Conservation (phyloP, 2,888 invertebrate species). For the Coelopa pilipes region DNA sequence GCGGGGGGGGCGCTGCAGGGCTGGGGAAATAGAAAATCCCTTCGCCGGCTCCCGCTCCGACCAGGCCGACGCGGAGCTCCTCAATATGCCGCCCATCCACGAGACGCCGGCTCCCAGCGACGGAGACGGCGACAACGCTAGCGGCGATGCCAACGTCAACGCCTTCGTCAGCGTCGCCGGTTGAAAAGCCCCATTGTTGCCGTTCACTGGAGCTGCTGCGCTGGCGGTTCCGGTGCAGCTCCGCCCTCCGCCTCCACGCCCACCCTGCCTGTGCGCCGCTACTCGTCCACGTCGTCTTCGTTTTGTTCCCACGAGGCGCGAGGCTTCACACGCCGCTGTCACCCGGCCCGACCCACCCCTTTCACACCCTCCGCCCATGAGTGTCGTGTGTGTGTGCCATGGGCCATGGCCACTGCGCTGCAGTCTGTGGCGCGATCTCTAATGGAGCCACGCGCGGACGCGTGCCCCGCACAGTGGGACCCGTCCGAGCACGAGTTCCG, state of each 20-base stretch:
- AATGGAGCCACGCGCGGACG: too few relatives aligned
- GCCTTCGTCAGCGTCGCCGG: not conserved
- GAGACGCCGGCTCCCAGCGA: not conserved
- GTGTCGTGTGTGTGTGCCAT: too few relatives aligned
- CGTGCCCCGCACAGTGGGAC: too few relatives aligned
- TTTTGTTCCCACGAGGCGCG: conserved; percentile 7
- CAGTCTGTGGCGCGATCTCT: too few relatives aligned
- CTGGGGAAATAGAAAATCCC: not conserved
- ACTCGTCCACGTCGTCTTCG: not conserved
- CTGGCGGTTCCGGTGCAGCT: not conserved
- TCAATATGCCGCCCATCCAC: conserved; percentile 19
- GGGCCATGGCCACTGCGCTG: too few relatives aligned
- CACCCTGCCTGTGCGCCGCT: not conserved
- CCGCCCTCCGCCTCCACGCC: too few relatives aligned
- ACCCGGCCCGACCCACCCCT: not conserved
- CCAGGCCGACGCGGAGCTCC: not conserved
- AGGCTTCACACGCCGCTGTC: conserved; percentile 1
- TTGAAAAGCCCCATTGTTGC: conserved; percentile 9
- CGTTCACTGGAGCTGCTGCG: conserved; percentile 4
- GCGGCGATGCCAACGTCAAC: not conserved
- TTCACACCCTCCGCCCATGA: not conserved
- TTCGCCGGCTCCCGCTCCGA: not conserved
- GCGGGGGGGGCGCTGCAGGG: not conserved
- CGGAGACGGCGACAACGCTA: not conserved
- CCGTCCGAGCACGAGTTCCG: not conserved